Evolutionary conservation across 2,888 invertebrate species (phyloP), one percentile per base, ranked within the genome.

Genomic region (Stenoptilia bipunctidactyla): DNA sequence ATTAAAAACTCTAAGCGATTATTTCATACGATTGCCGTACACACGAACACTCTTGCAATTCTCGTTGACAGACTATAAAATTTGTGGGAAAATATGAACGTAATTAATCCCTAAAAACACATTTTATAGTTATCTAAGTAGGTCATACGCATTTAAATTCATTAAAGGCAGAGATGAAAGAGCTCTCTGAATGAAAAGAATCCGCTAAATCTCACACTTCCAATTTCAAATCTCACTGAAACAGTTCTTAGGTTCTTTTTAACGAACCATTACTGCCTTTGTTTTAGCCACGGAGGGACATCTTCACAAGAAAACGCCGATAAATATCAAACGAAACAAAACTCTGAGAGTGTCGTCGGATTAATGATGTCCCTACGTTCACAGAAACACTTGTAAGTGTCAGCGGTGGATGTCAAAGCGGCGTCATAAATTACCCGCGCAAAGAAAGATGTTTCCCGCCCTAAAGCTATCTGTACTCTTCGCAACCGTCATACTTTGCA

Each of bases 361-460:
- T 75, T 74, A 73, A 73, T 73, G 72, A 69, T 68, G 61, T 70
- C 57, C 61, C 65, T 65, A 66, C 62, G 64, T 75, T 75, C 74
- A 57, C 55, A 56, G 65, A 66, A 63, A 66, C 66, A 64, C 62
- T 53, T 63, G 56, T 67, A 69, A 64, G 61, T 66, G 66, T 66
- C 62, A 64, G 52, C 61, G 60, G 51, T 37, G 36, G 44, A 45
- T 48, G 51, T 51, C 51, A 51, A 53, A 51, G 50, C 62, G 49
- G 48, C 45, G 40, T 57, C 56, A 52, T 71, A 70, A 71, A 70
- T 71, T 61, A 67, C 44, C 47, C 53, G 49, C 48, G 61, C 60
- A 69, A 71, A 72, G 75, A 75, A 76, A 77, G 75, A 80, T 75
- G 72, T 66, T 67, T 71, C 72, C 75, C 75, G 73, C 70, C 65